Conservation (phyloP, 2,888 invertebrate species). For the Crocallis elinguaria region DNA sequence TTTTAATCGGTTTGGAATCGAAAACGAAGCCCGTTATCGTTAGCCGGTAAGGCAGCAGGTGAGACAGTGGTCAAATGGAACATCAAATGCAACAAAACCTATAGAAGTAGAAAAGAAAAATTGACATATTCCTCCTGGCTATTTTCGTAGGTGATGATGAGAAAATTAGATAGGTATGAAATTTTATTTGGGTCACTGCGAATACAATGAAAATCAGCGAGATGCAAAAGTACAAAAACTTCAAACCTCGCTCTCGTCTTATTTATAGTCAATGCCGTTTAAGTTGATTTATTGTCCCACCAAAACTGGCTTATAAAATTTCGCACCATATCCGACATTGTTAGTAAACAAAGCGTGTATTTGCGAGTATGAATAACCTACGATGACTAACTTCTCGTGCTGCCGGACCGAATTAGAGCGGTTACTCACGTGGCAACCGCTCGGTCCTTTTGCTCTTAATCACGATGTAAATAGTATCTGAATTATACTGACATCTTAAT, state of each 20-base stretch:
- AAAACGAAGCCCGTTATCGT: no score
- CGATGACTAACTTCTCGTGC: conserved; percentile 44
- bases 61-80: no score
- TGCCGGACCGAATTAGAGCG: conserved; percentile 43
- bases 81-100: no score
- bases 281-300: conserved; percentile 6
- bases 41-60: no score
- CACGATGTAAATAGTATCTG: conserved; percentile 11
- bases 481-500: conserved; percentile 23
- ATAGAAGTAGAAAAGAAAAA: no score
- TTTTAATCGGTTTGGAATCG: no score
- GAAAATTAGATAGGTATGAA: no score
- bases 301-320: conserved; percentile 19
- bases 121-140: no score
- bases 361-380: conserved; percentile 28
- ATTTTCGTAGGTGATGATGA: no score
- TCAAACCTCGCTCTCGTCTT: not conserved
- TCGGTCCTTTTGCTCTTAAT: conserved; percentile 13
- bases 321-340: conserved; percentile 35
- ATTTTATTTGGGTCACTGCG: no score
- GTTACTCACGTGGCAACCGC: conserved; percentile 47
- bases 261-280: not conserved
- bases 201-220: no score
- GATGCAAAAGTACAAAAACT: not conserved
- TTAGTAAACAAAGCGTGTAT: conserved; percentile 52